Base-by-base conservation (phyloP, 2,797 vertebrate species). In the Melanotaenia nigrans region DNA sequence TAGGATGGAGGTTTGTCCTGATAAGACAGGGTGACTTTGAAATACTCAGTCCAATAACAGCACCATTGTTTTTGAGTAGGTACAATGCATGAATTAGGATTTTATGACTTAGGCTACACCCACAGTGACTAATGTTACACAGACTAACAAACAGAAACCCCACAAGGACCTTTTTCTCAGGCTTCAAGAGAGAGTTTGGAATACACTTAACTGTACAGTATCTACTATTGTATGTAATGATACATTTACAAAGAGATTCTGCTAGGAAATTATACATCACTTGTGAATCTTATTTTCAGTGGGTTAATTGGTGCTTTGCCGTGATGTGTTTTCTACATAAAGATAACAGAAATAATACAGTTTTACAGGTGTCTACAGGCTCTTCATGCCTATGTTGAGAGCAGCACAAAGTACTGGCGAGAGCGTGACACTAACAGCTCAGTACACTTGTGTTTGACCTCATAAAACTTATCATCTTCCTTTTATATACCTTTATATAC, bases 371-470 rank as follows among this genome's bases (percentile, higher is more conserved):
- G 58, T 68, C 60, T 24, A 58, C 22, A 1, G 77, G 57, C 66
- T 78, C 59, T 57, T 78, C 16, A 32, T 65, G 66, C 77, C 78
- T 47, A 75, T 82, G 76, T 96, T 96, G 97, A 98, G 97, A 97
- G 97, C 96, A 96, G 85, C 96, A 96, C 95, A 96, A 96, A 96
- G 97, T 97, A 97, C 96, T 95, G 84, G 89, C 84, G 80, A 94
- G 96, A 96, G 97, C 95, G 93, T 97, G 94, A 94, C 84, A 92
- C 89, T 92, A 92, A 96, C 90, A 93, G 96, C 97, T 97, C 96
- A 90, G 97, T 97, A 97, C 96, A 95, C 94, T 96, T 97, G 96
- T 96, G 96, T 94, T 95, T 97, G 97, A 97, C 96, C 97, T 98
- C 96, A 95, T 92, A 81, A 83, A 87, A 92, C 87, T 89, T 56